These are phyloP conservation scores for Centropus bengalensis DNA, from an alignment of 2,113 vertebrate genomes.

Conservation along the genomic window DNA sequence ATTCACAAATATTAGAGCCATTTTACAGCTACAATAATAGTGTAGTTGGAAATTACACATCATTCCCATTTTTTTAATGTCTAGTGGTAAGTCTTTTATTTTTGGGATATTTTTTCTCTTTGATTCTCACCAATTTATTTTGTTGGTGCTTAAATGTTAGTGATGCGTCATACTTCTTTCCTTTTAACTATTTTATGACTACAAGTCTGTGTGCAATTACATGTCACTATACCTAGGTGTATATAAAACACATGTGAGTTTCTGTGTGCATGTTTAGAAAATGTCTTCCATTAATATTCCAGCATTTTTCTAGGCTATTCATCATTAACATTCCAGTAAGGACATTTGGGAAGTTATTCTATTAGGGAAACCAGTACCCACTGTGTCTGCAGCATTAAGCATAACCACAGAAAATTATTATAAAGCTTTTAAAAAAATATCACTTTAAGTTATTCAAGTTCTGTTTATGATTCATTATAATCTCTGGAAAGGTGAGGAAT, in stretches of 20 bases:
- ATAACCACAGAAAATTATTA: not conserved
- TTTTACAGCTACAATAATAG: not conserved
- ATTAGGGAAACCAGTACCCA: not conserved
- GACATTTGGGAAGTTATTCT: not conserved
- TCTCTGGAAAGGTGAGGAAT: not conserved
- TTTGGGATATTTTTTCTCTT: not conserved
- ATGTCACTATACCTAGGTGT: not conserved
- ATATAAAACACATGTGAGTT: not conserved
- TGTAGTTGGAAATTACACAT: not conserved
- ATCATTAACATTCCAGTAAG: not conserved
- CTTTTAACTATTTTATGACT: not conserved
- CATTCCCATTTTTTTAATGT: not conserved
- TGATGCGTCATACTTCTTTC: not conserved
- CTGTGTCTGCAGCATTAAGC: not conserved
- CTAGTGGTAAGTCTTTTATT: not conserved
- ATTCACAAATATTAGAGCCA: not conserved
- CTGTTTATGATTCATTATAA: not conserved
- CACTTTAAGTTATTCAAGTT: not conserved
- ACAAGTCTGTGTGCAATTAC: not conserved
- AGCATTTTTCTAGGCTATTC: not conserved
- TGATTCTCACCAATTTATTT: not conserved
- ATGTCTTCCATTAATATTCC: not conserved
- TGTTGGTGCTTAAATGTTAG: not conserved
- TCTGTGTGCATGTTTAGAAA: not conserved
- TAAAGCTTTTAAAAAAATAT: not conserved